phyloP scores from a whole-genome alignment of 2,888 invertebrate genomes.

The Nemotelus nigrinus region DNA sequence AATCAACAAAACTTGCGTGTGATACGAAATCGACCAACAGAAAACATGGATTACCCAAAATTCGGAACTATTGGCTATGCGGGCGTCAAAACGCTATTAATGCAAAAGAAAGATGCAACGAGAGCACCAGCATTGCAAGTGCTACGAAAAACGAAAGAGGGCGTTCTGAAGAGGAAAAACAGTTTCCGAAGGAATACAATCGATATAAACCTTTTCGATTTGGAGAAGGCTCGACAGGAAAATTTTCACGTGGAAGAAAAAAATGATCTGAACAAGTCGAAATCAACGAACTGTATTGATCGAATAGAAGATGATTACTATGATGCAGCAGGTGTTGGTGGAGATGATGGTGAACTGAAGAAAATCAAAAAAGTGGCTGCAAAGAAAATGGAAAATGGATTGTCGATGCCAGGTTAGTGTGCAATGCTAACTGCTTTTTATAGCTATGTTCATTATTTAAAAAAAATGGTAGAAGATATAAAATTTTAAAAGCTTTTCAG shows the following conservation, averaged over 20 bases:
- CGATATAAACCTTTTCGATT: constrained; percentile 51
- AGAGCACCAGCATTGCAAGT: constrained; percentile 46
- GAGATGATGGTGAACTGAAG: constrained; percentile 27
- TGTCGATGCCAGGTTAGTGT: constrained; percentile 47
- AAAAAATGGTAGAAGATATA: too few relatives aligned
- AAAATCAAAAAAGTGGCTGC: constrained; percentile 31
- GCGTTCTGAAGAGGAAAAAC: constrained; percentile 45
- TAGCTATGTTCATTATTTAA: too few relatives aligned
- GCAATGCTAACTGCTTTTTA: not conserved
- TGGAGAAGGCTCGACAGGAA: constrained; percentile 48
- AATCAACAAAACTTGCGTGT: constrained; percentile 45
- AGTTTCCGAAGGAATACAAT: constrained; percentile 53
- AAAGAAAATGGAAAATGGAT: constrained; percentile 36
- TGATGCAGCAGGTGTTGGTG: not conserved
- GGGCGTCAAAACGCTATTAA: constrained; percentile 29
- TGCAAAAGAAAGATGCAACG: constrained; percentile 13
- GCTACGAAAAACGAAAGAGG: constrained; percentile 43
- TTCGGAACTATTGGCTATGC: constrained; percentile 47
- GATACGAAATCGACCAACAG: constrained; percentile 26
- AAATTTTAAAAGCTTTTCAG: not conserved
- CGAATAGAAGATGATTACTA: constrained; percentile 26
- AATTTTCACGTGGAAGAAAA: constrained; percentile 7
- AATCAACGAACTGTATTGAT: constrained; percentile 50
- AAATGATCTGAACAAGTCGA: constrained; percentile 44
- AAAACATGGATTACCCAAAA: constrained; percentile 41